Conservation (phyloP, 2,888 invertebrate genomes). For the Cheilosia variabilis region DNA sequence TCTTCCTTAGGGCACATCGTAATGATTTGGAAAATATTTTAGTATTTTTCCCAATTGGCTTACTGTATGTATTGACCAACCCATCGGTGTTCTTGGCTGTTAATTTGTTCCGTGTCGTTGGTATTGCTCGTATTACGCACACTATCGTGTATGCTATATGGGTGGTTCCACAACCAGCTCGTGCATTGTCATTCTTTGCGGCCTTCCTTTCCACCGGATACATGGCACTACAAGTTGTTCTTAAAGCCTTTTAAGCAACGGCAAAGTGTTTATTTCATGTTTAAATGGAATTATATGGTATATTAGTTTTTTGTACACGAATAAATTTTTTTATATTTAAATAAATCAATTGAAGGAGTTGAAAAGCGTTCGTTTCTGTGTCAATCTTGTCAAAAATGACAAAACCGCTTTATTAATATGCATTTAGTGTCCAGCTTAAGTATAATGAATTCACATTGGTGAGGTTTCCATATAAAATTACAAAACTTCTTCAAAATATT, state of each 20-base stretch:
- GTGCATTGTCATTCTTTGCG: constrained; percentile 84
- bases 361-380: background rate
- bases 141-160: constrained; percentile 85
- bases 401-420: no score
- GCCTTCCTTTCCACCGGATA: constrained; percentile 83
- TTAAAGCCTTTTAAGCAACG: constrained; percentile 77
- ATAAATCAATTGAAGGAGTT: constrained; percentile 7
- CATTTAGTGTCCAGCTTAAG: no score
- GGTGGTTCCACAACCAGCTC: constrained; percentile 85
- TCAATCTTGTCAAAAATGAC: no score
- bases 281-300: constrained; percentile 30
- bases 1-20: constrained; percentile 85
- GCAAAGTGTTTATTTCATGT: constrained; percentile 29
- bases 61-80: constrained; percentile 84
- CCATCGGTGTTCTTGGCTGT: constrained; percentile 84
- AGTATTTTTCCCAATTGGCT: constrained; percentile 85
- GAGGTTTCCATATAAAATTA: no score
- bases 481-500: no score
- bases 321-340: constrained; percentile 15
- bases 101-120: constrained; percentile 85
- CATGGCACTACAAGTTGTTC: constrained; percentile 83
- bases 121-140: constrained; percentile 84
- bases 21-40: constrained; percentile 87
- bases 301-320: constrained; percentile 32
- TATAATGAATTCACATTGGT: no score